Evolutionary conservation across 2,888 invertebrate genomes (phyloP).

Genomic region (Incurvaria masculella): DNA sequence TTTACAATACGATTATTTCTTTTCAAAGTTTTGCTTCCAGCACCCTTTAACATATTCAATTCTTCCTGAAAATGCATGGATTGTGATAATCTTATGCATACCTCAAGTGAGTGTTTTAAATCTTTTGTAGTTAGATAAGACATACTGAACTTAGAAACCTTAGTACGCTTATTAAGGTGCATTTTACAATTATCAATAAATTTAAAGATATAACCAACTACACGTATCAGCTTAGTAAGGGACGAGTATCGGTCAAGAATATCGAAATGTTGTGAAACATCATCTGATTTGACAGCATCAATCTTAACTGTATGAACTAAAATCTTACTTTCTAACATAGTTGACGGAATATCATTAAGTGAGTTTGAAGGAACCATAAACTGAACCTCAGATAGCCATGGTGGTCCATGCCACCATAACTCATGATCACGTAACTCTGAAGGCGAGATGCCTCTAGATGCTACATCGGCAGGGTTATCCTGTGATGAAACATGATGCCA

Average conservation of each 20-base stretch:
- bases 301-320: too few species aligned
- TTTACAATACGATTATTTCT: neutral
- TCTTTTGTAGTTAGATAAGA: neutral
- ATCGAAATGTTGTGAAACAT: too few species aligned
- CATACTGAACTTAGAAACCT: too few species aligned
- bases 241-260: neutral
- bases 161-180: neutral
- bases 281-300: too few species aligned
- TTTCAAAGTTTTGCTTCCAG: neutral
- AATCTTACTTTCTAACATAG: neutral
- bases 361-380: neutral
- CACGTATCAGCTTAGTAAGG: neutral
- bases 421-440: constrained; percentile 3
- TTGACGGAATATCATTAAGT: neutral
- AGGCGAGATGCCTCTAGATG: constrained; percentile 10
- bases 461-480: constrained; percentile 12
- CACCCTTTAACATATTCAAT: neutral
- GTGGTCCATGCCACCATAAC: constrained; percentile 4
- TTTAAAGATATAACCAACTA: neutral
- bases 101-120: neutral
- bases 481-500: constrained; percentile 10
- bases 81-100: neutral
- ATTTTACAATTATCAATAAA: neutral
- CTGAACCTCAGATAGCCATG: neutral
- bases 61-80: neutral